These are phyloP conservation scores for Esperia sulphurella DNA, from an alignment of 2,888 invertebrate genomes.

Conservation along the genomic window DNA sequence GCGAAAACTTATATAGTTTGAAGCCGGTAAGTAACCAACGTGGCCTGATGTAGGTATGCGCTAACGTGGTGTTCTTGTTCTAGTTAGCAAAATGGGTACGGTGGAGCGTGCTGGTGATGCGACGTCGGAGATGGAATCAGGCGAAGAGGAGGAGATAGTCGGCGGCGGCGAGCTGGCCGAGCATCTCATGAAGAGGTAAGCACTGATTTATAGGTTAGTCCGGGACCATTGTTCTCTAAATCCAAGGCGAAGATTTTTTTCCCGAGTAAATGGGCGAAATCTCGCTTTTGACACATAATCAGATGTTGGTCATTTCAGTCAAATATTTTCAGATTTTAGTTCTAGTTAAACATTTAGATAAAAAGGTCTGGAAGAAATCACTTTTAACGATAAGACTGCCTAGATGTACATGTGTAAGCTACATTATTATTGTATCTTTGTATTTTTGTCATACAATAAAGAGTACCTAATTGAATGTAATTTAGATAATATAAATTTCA, in stretches of 20 bases:
- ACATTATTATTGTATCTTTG: too few relatives aligned
- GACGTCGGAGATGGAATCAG: slow-evolving; percentile 83
- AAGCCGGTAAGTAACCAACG: slow-evolving; percentile 59
- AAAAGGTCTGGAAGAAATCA: too few relatives aligned
- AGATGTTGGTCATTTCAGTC: too few relatives aligned
- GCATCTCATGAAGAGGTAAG: slow-evolving; percentile 66
- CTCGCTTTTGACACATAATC: background rate
- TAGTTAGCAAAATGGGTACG: slow-evolving; percentile 79
- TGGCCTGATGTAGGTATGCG: slow-evolving; percentile 46
- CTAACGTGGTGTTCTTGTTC: slow-evolving; percentile 41
- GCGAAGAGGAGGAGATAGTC: slow-evolving; percentile 81
- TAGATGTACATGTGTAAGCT: too few relatives aligned
- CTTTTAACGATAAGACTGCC: too few relatives aligned
- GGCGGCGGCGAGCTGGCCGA: slow-evolving; percentile 72
- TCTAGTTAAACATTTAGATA: too few relatives aligned
- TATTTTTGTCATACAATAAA: too few relatives aligned
- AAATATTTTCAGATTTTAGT: too few relatives aligned
- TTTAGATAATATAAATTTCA: too few relatives aligned
- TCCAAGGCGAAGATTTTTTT: background rate
- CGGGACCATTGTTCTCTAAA: background rate
- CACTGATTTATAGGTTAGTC: slow-evolving; percentile 23
- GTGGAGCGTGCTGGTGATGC: slow-evolving; percentile 83
- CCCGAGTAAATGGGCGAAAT: background rate
- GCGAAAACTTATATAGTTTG: slow-evolving; percentile 16
- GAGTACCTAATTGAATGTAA: too few relatives aligned